Evolutionary conservation across 1,140 invertebrate genomes (phyloP).

Genomic region (Bactericera cockerelli): DNA sequence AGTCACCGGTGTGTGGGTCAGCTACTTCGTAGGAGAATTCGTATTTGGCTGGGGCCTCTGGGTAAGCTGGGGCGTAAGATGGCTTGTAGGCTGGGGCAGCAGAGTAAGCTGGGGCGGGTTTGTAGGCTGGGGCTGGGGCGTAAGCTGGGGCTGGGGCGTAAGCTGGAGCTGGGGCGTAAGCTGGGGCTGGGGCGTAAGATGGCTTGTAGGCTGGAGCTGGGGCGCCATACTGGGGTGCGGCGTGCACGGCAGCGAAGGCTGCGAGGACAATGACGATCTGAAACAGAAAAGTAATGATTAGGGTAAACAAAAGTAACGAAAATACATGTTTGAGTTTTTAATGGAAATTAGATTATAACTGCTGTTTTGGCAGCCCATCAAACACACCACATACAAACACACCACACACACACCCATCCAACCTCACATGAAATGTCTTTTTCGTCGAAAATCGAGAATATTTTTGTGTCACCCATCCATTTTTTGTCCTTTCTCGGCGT

Average conservation of each 20-base stretch:
- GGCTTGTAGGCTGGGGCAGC: conserved; percentile 5
- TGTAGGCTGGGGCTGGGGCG: background rate
- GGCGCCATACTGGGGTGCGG: conserved; percentile 10
- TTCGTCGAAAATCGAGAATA: too few relatives aligned
- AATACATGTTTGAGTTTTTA: too few relatives aligned
- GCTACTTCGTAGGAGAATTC: conserved; percentile 24
- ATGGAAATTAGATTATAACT: too few relatives aligned
- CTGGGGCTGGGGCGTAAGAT: conserved; percentile 31
- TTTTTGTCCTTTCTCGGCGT: too few relatives aligned
- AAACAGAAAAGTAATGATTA: background rate
- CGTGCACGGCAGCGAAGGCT: conserved; percentile 7
- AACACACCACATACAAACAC: too few relatives aligned
- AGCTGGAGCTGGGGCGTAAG: conserved; percentile 35
- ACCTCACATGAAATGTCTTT: too few relatives aligned
- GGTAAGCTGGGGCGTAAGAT: conserved; percentile 15
- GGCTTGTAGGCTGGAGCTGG: too few relatives aligned
- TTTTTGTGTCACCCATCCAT: too few relatives aligned
- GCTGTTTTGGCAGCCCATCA: too few relatives aligned
- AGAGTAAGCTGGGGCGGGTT: background rate
- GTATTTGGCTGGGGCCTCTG: conserved; percentile 25
- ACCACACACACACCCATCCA: too few relatives aligned
- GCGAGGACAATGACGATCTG: conserved; percentile 5
- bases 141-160: conserved; percentile 26
- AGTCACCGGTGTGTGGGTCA: conserved; percentile 26
- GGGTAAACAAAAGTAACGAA: too few relatives aligned